A percentile compares a stretch with the other conserved stretches of the same genome.
These are phyloP conservation scores for Nomada goodeniana DNA, from an alignment of 2,888 invertebrate genomes.

Conservation along the genomic window DNA sequence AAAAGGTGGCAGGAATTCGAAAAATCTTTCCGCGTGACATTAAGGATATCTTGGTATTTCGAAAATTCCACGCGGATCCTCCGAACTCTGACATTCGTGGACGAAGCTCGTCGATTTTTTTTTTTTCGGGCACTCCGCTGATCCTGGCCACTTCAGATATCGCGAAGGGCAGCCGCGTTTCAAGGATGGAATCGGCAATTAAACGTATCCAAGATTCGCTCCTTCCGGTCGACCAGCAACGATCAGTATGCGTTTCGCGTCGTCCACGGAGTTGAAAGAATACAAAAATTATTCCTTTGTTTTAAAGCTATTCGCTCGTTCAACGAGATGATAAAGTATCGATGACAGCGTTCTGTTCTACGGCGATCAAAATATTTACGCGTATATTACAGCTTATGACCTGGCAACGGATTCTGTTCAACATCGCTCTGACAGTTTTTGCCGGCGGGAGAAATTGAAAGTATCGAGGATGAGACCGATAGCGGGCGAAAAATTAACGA, in stretches of 20 bases:
- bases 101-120: constrained; percentile 27
- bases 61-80: not conserved
- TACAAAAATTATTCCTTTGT: constrained; percentile 34
- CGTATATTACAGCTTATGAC: not conserved
- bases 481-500: no score
- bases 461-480: not conserved
- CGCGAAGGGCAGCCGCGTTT: constrained; percentile 37
- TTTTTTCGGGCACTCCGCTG: constrained; percentile 23
- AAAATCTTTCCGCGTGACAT: not conserved
- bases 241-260: constrained; percentile 41
- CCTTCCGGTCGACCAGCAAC: constrained; percentile 19
- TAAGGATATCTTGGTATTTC: not conserved
- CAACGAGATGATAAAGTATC: not conserved
- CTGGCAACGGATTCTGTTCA: no score
- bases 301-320: not conserved
- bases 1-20: no score
- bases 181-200: constrained; percentile 49
- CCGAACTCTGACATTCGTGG: constrained; percentile 35
- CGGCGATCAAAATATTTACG: not conserved
- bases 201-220: constrained; percentile 1
- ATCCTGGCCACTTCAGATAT: not conserved
- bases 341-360: not conserved
- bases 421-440: not conserved
- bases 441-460: not conserved
- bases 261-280: constrained; percentile 27